Percentiles rank a stretch among this genome's conserved stretches.
phyloP scores from a whole-genome alignment of 2,888 invertebrate genomes.

The Hypercompe scribonia region DNA sequence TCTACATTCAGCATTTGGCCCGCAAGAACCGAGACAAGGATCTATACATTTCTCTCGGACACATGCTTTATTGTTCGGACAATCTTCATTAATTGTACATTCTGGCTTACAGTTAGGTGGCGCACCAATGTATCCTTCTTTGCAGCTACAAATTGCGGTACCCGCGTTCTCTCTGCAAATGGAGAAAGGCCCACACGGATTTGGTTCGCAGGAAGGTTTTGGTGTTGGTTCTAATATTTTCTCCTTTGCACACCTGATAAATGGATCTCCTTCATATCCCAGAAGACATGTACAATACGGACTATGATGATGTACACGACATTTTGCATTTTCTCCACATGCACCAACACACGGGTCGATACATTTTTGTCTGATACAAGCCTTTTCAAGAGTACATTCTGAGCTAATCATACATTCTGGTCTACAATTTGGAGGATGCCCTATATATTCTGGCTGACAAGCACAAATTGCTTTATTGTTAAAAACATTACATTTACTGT shows the following conservation, averaged over 20 bases:
- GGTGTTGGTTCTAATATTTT: conserved; percentile 87
- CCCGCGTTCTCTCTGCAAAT: conserved; percentile 86
- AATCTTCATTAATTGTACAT: conserved; percentile 92
- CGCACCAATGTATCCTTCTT: conserved; percentile 88
- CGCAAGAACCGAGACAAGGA: conserved; percentile 91
- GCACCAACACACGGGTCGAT: conserved; percentile 93
- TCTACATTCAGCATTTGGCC: conserved; percentile 89
- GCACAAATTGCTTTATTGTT: conserved; percentile 90
- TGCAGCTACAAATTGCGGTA: conserved; percentile 88
- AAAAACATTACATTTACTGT: conserved; percentile 89
- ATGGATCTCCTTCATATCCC: conserved; percentile 92
- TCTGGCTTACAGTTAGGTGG: conserved; percentile 92
- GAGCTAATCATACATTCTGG: conserved; percentile 93
- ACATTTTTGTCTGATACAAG: conserved; percentile 92
- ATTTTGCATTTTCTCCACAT: conserved; percentile 90
- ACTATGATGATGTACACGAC: conserved; percentile 89
- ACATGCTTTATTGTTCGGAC: conserved; percentile 90
- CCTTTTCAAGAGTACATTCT: conserved; percentile 92
- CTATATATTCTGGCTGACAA: conserved; percentile 89
- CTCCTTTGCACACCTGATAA: conserved; percentile 81
- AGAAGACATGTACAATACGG: conserved; percentile 91
- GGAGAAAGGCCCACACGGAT: conserved; percentile 90
- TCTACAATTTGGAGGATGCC: conserved; percentile 91
- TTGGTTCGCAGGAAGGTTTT: conserved; percentile 86
- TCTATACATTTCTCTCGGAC: conserved; percentile 91